Percentiles rank a stretch among this genome's conserved stretches.
Conservation (phyloP, 2,888 invertebrate genomes). For the Drosophila ustulata region DNA sequence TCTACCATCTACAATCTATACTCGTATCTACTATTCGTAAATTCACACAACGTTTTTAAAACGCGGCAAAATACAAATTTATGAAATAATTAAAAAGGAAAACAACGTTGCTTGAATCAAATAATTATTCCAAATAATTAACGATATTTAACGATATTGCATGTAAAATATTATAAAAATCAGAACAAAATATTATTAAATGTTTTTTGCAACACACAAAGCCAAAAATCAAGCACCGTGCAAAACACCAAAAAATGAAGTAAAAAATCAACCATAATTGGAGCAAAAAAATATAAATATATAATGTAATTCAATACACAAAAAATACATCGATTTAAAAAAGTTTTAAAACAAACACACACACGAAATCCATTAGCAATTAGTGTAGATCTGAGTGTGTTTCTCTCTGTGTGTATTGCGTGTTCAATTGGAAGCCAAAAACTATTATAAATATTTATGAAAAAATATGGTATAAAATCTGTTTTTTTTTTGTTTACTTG, state of each 20-base stretch:
- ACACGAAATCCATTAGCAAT: conserved; percentile 51
- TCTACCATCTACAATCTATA: conserved; percentile 46
- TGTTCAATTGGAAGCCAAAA: conserved; percentile 44
- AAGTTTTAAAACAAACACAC: conserved; percentile 23
- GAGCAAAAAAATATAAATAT: conserved; percentile 36
- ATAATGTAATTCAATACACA: conserved; percentile 40
- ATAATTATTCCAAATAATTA: conserved; percentile 75
- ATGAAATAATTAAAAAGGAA: neutral
- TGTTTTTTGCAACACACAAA: conserved; percentile 46
- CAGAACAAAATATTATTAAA: conserved; percentile 14
- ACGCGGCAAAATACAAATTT: conserved; percentile 43
- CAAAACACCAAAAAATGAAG: conserved; percentile 48
- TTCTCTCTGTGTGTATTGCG: conserved; percentile 35
- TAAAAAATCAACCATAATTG: conserved; percentile 26
- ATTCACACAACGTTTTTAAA: conserved; percentile 67
- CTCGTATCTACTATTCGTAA: conserved; percentile 45
- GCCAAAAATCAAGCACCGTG: conserved; percentile 73
- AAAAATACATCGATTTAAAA: conserved; percentile 46
- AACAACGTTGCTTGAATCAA: conserved; percentile 51
- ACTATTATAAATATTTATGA: conserved; percentile 29
- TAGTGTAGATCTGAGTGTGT: conserved; percentile 51
- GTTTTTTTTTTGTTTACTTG: neutral
- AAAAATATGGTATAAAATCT: conserved; percentile 14
- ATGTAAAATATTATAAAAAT: conserved; percentile 69
- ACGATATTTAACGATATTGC: conserved; percentile 49